These are phyloP conservation scores for Sander lucioperca DNA, from an alignment of 2,113 vertebrate species.

Conservation along the genomic window DNA sequence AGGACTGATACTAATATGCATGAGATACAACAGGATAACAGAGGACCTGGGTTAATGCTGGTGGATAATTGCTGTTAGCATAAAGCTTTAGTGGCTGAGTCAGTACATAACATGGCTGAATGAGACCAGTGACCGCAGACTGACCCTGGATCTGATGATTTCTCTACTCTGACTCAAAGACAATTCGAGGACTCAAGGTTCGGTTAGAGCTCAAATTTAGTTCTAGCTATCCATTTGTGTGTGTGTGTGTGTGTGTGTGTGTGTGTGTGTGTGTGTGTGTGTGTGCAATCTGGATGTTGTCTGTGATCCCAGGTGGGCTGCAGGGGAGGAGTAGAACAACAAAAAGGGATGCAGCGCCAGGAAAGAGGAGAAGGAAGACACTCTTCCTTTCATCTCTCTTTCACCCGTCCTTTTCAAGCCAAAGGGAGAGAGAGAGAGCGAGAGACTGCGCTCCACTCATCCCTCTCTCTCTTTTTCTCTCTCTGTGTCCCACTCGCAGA, in stretches of 20 bases:
- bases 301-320: conserved; percentile 75
- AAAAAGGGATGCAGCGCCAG: conserved; percentile 59
- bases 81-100: neutral
- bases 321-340: conserved; percentile 53
- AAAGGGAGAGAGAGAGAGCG: conserved; percentile 20
- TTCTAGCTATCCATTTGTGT: neutral
- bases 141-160: conserved; percentile 19
- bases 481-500: conserved; percentile 33
- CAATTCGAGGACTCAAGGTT: neutral
- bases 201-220: conserved; percentile 1
- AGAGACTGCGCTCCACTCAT: neutral
- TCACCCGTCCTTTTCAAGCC: conserved; percentile 66
- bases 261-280: neutral
- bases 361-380: conserved; percentile 65
- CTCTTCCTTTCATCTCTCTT: conserved; percentile 77
- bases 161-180: neutral
- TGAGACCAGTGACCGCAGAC: conserved; percentile 6
- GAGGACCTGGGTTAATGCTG: neutral
- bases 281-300: conserved; percentile 40
- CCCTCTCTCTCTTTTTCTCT: neutral
- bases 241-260: neutral
- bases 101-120: conserved; percentile 5
- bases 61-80: conserved; percentile 27
- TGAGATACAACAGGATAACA: neutral
- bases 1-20: neutral